Conservation (phyloP, 2,797 vertebrate species). For the Adrianichthys oophorus region DNA sequence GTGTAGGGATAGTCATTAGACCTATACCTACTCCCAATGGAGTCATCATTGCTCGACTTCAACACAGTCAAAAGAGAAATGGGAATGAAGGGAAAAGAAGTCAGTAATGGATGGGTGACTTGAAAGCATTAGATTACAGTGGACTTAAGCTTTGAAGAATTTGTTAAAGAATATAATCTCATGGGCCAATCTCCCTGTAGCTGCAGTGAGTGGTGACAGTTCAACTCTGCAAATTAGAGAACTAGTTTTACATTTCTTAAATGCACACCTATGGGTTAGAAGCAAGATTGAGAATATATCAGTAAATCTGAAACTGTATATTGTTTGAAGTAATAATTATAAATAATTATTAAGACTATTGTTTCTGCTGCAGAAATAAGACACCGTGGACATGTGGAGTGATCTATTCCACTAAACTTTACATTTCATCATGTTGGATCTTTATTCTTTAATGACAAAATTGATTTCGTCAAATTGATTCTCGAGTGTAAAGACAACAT, state of each 20-base stretch:
- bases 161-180: constrained; percentile 16
- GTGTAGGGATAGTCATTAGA: constrained; percentile 63
- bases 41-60: constrained; percentile 44
- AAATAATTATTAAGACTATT: neutral
- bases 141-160: constrained; percentile 49
- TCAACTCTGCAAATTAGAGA: constrained; percentile 7
- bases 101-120: constrained; percentile 20
- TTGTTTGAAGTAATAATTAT: neutral
- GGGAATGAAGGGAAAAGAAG: constrained; percentile 20
- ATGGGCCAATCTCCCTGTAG: constrained; percentile 12
- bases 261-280: neutral
- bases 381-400: no score
- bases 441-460: no score
- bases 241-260: constrained; percentile 1
- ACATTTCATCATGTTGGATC: no score
- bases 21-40: constrained; percentile 55
- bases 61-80: constrained; percentile 36
- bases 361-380: neutral
- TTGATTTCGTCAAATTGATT: no score
- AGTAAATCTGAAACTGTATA: neutral
- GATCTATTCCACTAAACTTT: no score
- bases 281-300: neutral
- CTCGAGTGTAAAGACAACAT: neutral
- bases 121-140: constrained; percentile 41
- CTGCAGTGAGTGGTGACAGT: neutral